Percentiles rank a stretch among this genome's conserved stretches.
Conservation (phyloP, 2,888 invertebrate species). For the Noctua fimbriata region DNA sequence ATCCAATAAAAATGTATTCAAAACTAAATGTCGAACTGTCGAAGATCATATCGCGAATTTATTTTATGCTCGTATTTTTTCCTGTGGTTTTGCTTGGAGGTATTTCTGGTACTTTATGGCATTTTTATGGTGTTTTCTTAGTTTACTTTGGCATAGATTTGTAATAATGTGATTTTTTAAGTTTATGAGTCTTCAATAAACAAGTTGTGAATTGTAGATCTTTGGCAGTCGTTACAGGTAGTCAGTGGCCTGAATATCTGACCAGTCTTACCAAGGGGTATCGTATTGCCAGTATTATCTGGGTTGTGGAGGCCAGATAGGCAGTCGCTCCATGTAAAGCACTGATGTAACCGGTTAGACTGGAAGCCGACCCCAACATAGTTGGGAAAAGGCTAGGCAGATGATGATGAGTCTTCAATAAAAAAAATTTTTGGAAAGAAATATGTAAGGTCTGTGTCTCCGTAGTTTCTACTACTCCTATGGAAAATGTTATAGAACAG, state of each 20-base stretch:
- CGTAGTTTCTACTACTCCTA: not conserved
- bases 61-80: constrained; percentile 42
- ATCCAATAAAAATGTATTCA: constrained; percentile 62
- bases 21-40: constrained; percentile 66
- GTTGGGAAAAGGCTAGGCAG: not conserved
- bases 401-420: not conserved
- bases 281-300: too few species aligned
- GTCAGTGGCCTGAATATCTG: not conserved
- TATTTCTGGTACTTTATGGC: constrained; percentile 27
- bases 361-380: not conserved
- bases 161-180: not conserved
- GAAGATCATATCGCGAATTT: constrained; percentile 68
- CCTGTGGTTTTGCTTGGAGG: constrained; percentile 22
- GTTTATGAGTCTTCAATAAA: not conserved
- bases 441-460: not conserved
- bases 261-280: not conserved
- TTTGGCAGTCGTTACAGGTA: not conserved
- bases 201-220: too few species aligned
- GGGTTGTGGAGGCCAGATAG: not conserved
- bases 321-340: not conserved
- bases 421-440: not conserved
- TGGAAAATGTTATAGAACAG: not conserved
- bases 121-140: not conserved
- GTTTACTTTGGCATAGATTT: constrained; percentile 1
- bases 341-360: not conserved